Base-by-base conservation (phyloP, 2,113 vertebrate species). In the Prochilodus magdalenae region DNA sequence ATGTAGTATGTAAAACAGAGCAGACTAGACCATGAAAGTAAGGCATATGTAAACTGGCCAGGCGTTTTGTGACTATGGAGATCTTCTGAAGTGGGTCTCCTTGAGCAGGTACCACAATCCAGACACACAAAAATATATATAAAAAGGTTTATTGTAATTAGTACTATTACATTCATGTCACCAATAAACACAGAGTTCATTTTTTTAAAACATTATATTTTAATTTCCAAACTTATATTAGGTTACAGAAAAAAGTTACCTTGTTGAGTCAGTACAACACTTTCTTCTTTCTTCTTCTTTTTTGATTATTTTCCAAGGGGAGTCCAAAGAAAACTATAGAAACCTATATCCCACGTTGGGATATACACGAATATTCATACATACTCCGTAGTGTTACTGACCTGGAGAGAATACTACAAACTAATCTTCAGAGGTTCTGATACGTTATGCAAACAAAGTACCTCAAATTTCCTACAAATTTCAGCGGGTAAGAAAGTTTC, bases 221-320 rank as follows among this genome's bases (percentile, higher is more conserved):
- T 97, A 98, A 98, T 98, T 97, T 93, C 95, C 94, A 96, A 97
- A 96, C 96, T 98, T 96, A 97, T 97, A 97, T 98, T 97, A 98
- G 96, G 97, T 97, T 96, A 97, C 94, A 97, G 95, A 96, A 97
- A 94, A 91, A 95, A 93, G 95, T 95, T 91, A 93, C 36, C 96
- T 95, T 91, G 91, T 95, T 89, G 96, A 95, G 95, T 97, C 97
- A 92, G 95, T 96, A 95, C 95, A 95, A 83, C 66, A 72, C 44
- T 57, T 67, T 44, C 40, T 70, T 49, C 77, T 73, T 66, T 95
- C 36, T 36, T 36, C 7, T 7, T 36, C 7, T 36, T 36, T 36
- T 36, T 36, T 36, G 36, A 4, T 7, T 96, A 94, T 95, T 94
- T 94, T 92, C 89, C 88, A 88, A 91, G 90, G 87, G 84, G 89